phyloP scores from a whole-genome alignment of 2,113 vertebrate genomes.

The Spermophilus dauricus region DNA sequence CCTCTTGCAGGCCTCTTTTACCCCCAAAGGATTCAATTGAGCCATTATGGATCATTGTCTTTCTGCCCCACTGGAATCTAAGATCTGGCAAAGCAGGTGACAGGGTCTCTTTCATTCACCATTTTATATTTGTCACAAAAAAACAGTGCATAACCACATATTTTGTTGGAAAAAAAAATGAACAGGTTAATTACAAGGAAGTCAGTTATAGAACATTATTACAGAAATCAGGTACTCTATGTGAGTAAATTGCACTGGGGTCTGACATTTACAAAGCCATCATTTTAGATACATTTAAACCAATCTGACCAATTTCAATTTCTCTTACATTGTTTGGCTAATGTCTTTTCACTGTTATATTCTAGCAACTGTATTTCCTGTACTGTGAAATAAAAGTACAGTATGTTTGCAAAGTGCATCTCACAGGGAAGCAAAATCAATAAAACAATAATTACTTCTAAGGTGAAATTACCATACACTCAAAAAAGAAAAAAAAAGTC shows the following conservation, averaged over 20 bases:
- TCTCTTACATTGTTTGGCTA: not conserved
- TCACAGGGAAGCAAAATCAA: not conserved
- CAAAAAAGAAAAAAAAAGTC: conserved; percentile 20
- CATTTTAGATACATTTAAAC: not conserved
- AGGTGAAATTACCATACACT: not conserved
- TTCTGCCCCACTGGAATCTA: not conserved
- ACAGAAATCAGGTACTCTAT: not conserved
- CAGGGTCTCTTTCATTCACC: not conserved
- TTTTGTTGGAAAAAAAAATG: not conserved
- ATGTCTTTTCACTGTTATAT: not conserved
- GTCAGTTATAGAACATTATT: not conserved
- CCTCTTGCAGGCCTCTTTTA: not conserved
- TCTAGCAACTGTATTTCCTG: not conserved
- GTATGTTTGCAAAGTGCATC: not conserved
- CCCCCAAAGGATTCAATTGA: not conserved
- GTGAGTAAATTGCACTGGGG: not conserved
- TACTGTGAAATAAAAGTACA: not conserved
- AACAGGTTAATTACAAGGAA: conserved; percentile 3
- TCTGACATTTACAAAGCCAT: not conserved
- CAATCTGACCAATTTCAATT: not conserved
- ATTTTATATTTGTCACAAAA: not conserved
- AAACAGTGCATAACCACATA: not conserved
- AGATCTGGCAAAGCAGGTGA: not conserved
- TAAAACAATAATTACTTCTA: not conserved
- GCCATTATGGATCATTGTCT: not conserved